A percentile compares a stretch with the other conserved stretches of the same genome.
These are phyloP conservation scores for Drosophila quadrilineata DNA, from an alignment of 1,140 invertebrate genomes.

Conservation along the genomic window DNA sequence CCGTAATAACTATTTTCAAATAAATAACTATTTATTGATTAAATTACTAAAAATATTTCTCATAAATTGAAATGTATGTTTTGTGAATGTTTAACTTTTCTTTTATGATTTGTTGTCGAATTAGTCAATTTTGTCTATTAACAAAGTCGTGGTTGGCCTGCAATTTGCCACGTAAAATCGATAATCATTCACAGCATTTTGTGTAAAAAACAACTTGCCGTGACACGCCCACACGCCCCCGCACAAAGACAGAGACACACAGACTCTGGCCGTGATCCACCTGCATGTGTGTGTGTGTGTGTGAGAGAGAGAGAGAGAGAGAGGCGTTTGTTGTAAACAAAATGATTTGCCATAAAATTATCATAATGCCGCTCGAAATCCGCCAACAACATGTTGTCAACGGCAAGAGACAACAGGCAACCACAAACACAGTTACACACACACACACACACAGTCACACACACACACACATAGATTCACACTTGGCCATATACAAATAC, in stretches of 20 bases:
- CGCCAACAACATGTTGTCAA: constrained; percentile 78
- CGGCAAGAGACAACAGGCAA: constrained; percentile 34
- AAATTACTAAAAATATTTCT: neutral
- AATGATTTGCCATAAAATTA: constrained; percentile 80
- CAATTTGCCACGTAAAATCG: constrained; percentile 75
- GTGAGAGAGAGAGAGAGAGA: too few relatives aligned
- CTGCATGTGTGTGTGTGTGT: too few relatives aligned
- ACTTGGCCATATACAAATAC: constrained; percentile 7
- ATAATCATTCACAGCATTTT: constrained; percentile 75
- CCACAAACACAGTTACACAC: constrained; percentile 6
- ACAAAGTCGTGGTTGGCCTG: constrained; percentile 35
- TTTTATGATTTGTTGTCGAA: neutral
- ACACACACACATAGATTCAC: neutral
- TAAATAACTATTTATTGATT: too few relatives aligned
- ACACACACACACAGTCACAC: constrained; percentile 4
- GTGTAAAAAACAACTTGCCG: constrained; percentile 42
- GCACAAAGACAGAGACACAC: neutral
- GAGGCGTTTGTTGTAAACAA: constrained; percentile 74
- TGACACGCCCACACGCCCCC: constrained; percentile 43
- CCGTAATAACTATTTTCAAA: too few relatives aligned
- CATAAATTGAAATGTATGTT: neutral
- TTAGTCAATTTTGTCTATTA: constrained; percentile 23
- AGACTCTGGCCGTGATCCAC: constrained; percentile 1
- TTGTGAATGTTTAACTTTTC: neutral
- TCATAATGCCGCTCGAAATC: constrained; percentile 74